phyloP scores from a whole-genome alignment of 2,888 invertebrate genomes.

The Megaustenia siamemsis region DNA sequence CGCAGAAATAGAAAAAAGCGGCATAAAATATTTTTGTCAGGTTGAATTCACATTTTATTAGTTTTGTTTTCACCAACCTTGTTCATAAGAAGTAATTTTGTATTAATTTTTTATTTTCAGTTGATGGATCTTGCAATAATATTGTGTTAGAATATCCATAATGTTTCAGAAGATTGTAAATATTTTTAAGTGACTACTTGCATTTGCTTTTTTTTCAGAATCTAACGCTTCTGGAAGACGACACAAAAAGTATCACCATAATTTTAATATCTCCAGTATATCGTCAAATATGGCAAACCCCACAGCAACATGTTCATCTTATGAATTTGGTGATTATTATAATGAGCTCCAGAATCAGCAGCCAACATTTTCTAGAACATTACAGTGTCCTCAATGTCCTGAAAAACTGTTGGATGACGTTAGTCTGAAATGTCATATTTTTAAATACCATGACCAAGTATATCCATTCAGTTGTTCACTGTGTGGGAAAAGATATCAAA shows the following conservation, averaged over 20 bases:
- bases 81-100: too few species aligned
- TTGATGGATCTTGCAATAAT: not conserved
- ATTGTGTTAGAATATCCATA: not conserved
- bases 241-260: not conserved
- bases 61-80: too few species aligned
- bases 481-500: conserved; percentile 45
- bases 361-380: not conserved
- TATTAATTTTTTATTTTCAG: not conserved
- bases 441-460: conserved; percentile 4
- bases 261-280: not conserved
- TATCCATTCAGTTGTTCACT: conserved; percentile 20
- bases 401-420: not conserved
- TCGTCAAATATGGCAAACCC: not conserved
- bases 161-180: not conserved
- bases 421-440: conserved; percentile 33
- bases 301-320: too few species aligned
- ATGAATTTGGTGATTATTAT: not conserved
- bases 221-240: not conserved
- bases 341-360: not conserved
- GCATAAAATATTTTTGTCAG: too few species aligned
- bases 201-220: conserved; percentile 39
- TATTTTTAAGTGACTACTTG: conserved; percentile 11
- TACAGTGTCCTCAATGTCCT: conserved; percentile 43
- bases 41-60: too few species aligned
- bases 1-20: too few species aligned